Evolutionary conservation across 2,888 invertebrate species (phyloP).

Genomic region (Drosophila peninsularis): DNA sequence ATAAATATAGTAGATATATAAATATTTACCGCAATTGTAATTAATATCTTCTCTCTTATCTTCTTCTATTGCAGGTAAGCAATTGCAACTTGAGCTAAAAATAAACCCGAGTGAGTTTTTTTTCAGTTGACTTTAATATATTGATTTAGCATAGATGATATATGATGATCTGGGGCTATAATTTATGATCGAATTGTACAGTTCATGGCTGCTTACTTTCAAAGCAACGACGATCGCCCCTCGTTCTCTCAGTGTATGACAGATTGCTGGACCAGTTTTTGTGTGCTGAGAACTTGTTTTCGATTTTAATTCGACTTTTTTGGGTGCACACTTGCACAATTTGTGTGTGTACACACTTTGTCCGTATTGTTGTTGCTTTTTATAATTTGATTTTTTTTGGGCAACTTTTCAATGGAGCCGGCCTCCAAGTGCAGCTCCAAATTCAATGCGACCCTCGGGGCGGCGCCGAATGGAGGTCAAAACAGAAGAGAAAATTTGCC

Average conservation of each 20-base stretch:
- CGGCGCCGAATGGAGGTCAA: conserved; percentile 71
- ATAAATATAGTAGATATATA: neutral
- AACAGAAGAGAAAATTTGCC: conserved; percentile 62
- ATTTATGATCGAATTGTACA: conserved; percentile 55
- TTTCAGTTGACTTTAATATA: no score
- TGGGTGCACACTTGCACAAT: conserved; percentile 60
- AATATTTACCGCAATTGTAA: conserved; percentile 8
- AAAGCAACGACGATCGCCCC: conserved; percentile 27
- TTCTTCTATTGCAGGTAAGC: conserved; percentile 47
- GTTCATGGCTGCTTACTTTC: conserved; percentile 73
- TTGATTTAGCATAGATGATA: conserved; percentile 17
- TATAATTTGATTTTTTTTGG: conserved; percentile 21
- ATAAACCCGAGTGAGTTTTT: conserved; percentile 36
- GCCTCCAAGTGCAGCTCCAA: conserved; percentile 49
- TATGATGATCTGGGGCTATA: conserved; percentile 27
- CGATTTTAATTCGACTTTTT: conserved; percentile 18
- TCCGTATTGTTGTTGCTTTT: conserved; percentile 16
- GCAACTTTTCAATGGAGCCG: conserved; percentile 65
- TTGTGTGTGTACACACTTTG: conserved; percentile 29
- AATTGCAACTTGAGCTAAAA: conserved; percentile 7
- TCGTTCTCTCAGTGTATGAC: conserved; percentile 21
- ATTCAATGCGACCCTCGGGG: conserved; percentile 51
- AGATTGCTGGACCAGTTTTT: conserved; percentile 72
- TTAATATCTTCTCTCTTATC: conserved; percentile 14
- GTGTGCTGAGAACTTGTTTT: conserved; percentile 65